These are phyloP conservation scores for Platypus cylindrus DNA, from an alignment of 2,888 invertebrate genomes.

Conservation along the genomic window DNA sequence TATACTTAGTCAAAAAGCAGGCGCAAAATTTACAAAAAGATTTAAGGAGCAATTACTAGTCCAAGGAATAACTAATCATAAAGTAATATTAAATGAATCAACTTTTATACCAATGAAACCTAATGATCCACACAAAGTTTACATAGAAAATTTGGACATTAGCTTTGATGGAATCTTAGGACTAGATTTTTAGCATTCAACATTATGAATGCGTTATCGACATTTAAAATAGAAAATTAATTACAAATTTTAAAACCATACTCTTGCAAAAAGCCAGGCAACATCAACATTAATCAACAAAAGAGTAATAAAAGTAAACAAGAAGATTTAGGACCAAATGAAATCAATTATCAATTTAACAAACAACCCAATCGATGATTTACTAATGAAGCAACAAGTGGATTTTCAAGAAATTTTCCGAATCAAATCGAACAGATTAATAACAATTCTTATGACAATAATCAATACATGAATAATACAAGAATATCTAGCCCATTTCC, in stretches of 20 bases:
- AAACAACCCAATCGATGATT: too few relatives aligned
- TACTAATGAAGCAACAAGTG: too few relatives aligned
- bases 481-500: too few relatives aligned
- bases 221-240: not conserved
- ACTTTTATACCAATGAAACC: constrained; percentile 3
- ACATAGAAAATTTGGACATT: constrained; percentile 1
- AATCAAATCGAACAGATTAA: too few relatives aligned
- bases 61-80: constrained; percentile 5
- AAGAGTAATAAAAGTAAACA: too few relatives aligned
- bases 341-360: too few relatives aligned
- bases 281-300: too few relatives aligned
- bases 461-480: too few relatives aligned
- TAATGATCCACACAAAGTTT: constrained; percentile 2
- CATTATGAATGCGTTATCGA: constrained; percentile 1
- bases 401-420: too few relatives aligned
- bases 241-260: constrained; percentile 2
- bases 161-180: constrained; percentile 1
- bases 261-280: constrained; percentile 3
- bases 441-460: too few relatives aligned
- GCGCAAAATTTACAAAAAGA: constrained; percentile 2
- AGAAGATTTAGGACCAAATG: too few relatives aligned
- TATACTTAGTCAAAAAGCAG: constrained; percentile 4
- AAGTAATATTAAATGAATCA: constrained; percentile 5
- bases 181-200: constrained; percentile 2
- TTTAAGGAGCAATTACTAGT: constrained; percentile 4